These are phyloP conservation scores for Eclectus roratus DNA, from an alignment of 2,113 vertebrate genomes.

Conservation along the genomic window DNA sequence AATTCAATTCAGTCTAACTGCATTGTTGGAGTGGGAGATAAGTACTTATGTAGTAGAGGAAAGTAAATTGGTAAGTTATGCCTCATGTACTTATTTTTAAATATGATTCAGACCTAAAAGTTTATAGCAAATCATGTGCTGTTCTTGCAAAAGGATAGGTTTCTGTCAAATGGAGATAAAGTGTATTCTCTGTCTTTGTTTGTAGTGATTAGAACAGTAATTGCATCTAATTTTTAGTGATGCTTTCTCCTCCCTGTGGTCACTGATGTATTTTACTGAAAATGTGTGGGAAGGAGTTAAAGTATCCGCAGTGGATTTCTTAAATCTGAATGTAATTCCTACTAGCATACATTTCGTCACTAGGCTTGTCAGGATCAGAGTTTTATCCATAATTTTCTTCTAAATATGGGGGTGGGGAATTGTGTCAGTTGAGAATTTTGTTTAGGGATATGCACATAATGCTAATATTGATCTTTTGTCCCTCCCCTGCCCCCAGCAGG, in stretches of 20 bases:
- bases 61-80: slow-evolving; percentile 19
- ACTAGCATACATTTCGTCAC: background rate
- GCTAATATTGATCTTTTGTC: background rate
- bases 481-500: too few relatives aligned
- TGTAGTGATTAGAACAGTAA: slow-evolving; percentile 35
- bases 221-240: slow-evolving; percentile 41
- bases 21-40: slow-evolving; percentile 9
- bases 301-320: background rate
- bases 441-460: background rate
- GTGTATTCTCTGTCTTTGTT: slow-evolving; percentile 16
- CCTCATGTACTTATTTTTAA: background rate
- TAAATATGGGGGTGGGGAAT: background rate
- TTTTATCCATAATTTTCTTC: background rate
- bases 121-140: background rate
- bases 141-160: slow-evolving; percentile 8
- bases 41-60: background rate
- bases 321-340: background rate
- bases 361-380: background rate
- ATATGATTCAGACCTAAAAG: slow-evolving; percentile 15
- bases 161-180: slow-evolving; percentile 48
- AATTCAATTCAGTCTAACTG: background rate
- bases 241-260: slow-evolving; percentile 24
- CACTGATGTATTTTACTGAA: slow-evolving; percentile 5
- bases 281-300: background rate
- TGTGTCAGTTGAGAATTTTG: background rate